phyloP scores from a whole-genome alignment of 2,888 invertebrate species.

The Eristalis arbustorum region DNA sequence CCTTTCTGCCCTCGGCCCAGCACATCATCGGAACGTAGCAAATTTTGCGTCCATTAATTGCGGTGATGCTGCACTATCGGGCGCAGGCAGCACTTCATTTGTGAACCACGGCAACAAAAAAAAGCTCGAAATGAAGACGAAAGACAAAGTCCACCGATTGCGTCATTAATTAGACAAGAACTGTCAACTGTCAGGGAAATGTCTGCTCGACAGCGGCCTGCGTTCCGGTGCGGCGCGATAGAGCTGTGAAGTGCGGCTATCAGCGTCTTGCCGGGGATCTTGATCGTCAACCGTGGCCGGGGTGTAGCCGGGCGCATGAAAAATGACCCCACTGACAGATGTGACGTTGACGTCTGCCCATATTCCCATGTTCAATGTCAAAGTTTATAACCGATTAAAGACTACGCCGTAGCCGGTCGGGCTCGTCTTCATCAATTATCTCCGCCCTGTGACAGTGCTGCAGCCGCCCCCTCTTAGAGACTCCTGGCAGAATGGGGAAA shows the following conservation, averaged over 20 bases:
- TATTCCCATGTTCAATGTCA: constrained; percentile 68
- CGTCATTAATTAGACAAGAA: constrained; percentile 69
- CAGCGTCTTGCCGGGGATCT: background rate
- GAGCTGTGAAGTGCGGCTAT: constrained; percentile 47
- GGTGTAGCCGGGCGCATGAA: constrained; percentile 30
- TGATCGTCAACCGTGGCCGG: background rate
- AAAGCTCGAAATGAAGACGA: constrained; percentile 6
- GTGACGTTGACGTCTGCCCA: constrained; percentile 64
- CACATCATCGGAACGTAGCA: constrained; percentile 31
- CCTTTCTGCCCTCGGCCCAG: background rate
- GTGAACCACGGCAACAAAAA: background rate
- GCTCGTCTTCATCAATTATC: constrained; percentile 66
- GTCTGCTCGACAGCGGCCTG: constrained; percentile 47
- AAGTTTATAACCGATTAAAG: constrained; percentile 69
- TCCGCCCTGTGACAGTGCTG: constrained; percentile 33
- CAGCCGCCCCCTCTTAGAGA: background rate
- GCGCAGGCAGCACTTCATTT: constrained; percentile 17
- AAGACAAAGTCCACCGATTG: constrained; percentile 41
- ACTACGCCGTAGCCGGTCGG: constrained; percentile 22
- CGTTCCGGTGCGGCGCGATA: constrained; percentile 4
- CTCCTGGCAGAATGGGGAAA: constrained; percentile 42
- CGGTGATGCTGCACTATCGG: constrained; percentile 64
- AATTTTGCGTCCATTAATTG: constrained; percentile 62
- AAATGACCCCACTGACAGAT: constrained; percentile 65
- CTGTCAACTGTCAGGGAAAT: constrained; percentile 69